Evolutionary conservation across 30 jellyfish, hydroid and myxozoan genomes (phyloP).

Genomic region (Turritopsis rubra): DNA sequence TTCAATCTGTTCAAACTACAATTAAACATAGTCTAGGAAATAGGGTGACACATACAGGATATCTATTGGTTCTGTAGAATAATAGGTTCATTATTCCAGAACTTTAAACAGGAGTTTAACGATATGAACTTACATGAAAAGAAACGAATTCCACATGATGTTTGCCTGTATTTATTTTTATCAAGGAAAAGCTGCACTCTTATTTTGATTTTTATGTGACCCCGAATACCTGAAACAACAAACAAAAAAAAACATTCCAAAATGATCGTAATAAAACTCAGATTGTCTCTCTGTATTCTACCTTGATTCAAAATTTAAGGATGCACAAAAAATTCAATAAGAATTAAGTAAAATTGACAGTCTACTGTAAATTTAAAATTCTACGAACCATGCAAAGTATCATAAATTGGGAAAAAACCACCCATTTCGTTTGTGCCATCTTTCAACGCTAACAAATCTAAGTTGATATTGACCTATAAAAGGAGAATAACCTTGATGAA

Average conservation of each 20-base stretch:
- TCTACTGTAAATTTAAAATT: no score
- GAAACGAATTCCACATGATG: constrained; percentile 85
- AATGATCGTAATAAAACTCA: no score
- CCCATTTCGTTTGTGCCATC: constrained; percentile 87
- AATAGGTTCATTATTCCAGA: no score
- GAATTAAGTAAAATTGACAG: no score
- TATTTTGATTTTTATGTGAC: constrained; percentile 55
- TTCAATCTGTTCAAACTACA: no score
- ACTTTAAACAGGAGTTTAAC: no score
- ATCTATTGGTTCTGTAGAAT: no score
- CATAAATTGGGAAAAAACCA: constrained; percentile 95
- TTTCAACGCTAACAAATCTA: constrained; percentile 43
- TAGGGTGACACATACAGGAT: no score
- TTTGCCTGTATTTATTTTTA: constrained; percentile 74
- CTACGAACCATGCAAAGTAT: constrained; percentile 82
- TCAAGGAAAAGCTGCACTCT: constrained; percentile 78
- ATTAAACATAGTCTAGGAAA: no score
- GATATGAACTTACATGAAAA: constrained; percentile 53
- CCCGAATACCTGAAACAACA: constrained; percentile 72
- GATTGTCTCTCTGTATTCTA: not conserved
- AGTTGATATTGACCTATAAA: constrained; percentile 65
- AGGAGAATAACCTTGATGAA: not conserved
- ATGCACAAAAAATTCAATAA: not conserved
- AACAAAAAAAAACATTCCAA: not conserved
- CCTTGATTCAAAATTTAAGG: not conserved